Percentiles rank a stretch among this genome's conserved stretches.
phyloP scores from a whole-genome alignment of 1,140 invertebrate genomes.

The Leguminivora glycinivorella region DNA sequence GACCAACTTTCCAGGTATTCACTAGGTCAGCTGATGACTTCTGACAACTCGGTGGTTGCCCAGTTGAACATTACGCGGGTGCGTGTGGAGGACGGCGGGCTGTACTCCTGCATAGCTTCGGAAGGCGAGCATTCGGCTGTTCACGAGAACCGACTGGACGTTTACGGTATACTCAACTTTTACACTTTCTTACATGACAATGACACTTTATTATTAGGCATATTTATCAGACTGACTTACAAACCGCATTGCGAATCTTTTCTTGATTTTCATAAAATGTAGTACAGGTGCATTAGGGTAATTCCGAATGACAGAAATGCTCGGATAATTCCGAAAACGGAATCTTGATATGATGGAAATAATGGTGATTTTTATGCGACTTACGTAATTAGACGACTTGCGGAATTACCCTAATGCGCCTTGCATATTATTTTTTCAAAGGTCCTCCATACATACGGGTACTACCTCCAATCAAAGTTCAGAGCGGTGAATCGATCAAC shows the following conservation, averaged over 20 bases:
- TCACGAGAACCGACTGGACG: conserved; percentile 90
- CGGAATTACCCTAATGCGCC: too few species aligned
- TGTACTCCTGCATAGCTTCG: conserved; percentile 88
- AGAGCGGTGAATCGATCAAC: conserved; percentile 87
- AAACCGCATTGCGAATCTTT: too few species aligned
- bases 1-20: conserved; percentile 73
- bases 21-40: conserved; percentile 84
- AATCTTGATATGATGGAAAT: too few species aligned
- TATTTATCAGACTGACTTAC: too few species aligned
- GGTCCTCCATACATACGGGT: conserved; percentile 91
- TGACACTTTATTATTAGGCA: conserved; percentile 40
- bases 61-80: conserved; percentile 91
- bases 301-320: too few species aligned
- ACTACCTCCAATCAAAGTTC: conserved; percentile 89
- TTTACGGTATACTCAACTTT: too few species aligned
- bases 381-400: too few species aligned
- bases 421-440: conserved; percentile 55
- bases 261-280: too few species aligned
- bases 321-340: too few species aligned
- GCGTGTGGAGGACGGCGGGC: conserved; percentile 87
- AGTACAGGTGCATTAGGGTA: too few species aligned
- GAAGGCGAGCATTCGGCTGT: conserved; percentile 84
- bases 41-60: conserved; percentile 88
- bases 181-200: too few species aligned
- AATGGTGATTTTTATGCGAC: too few species aligned